Base-by-base conservation (phyloP, 2,888 invertebrate species). In the Tenthredo scrophulariae region DNA sequence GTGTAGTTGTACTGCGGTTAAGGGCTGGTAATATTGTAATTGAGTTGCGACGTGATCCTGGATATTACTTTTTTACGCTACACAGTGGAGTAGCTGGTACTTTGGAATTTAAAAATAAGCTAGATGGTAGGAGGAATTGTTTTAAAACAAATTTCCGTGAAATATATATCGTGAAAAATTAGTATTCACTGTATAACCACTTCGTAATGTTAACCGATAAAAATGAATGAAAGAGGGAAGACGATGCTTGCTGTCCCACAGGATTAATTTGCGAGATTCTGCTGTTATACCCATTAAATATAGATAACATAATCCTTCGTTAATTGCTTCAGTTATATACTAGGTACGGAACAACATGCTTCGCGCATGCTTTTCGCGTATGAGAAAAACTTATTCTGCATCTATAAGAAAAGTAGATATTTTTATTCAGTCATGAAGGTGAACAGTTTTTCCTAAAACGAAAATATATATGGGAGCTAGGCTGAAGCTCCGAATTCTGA, bases 81-180 rank as follows among this genome's bases (percentile, higher is more conserved):
- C 5, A 33, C 5, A 33, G 9, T 33, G n/a, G 33, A n/a, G 70
- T 33, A 37, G 54, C n/a, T 54, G 33, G 33, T 70, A n/a, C 70
- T 70, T 70, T 18, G 26, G 62, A 62, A 13, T 70, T 70, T 37
- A n/a, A 70, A 33, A 37, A n/a, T 29, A 7, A 37, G n/a, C 70
- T 70, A 2, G 37, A 70, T 37, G 70, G 70, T 62, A 13, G 18
- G 18, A 37, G 37, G 37, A 70, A 70, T 70, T 70, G 33, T 70
- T 70, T 70, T 70, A 70, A n/a, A 70, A 70, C 37, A 70, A 70
- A 70, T 70, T 70, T 70, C 70, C 70, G 46, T 75, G 10, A 18
- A 15, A 40, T 43, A 18, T 75, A 9, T 75, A 13, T 46, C 26
- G 22, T 15, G 22, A 37, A 75, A 70, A 70, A 37, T 70, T 37